Base-by-base conservation (phyloP, 2,797 vertebrate genomes). In the Diglossa cyanea region DNA sequence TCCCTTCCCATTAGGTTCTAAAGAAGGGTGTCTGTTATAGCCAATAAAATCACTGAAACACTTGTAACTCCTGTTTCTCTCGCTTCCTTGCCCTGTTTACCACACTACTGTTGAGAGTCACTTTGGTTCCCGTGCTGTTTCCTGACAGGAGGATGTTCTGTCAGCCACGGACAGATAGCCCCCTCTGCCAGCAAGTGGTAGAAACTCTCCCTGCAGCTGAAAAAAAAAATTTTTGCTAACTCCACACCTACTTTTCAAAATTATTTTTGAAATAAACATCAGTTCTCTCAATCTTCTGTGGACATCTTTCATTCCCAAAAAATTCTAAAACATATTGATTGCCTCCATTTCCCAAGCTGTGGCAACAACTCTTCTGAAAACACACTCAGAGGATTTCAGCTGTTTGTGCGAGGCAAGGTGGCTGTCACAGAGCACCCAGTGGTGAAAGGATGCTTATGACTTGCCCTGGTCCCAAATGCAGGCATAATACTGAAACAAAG, bases 101-200 rank as follows among this genome's bases (percentile, higher is more conserved):
- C 48, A 66, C 39, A 31, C 15, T 31, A 0, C 20, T 15, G 10
- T n/a, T 37, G 39, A 23, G 30, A 83, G 18, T 2, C 26, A 30
- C 25, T 87, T 87, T 39, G 50, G 47, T 26, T 80, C 17, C 47
- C 58, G 7, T 66, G 39, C 17, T 72, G 48, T 85, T 71, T 91
- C 71, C 78, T 30, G n/a, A 19, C 72, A 51, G 31, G 48, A 89
- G 26, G 51, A 40, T 75, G 55, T 66, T 91, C 58, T 90, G 42
- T 33, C 90, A 96, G 74, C 60, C 74, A 81, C 2, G 78, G 92
- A 84, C 51, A 80, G 75, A 96, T 1, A 96, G 94, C 95, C 96
- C 95, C 95, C 95, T 93, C 96, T 97, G 63, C 51, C 96, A 97
- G 96, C 75, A 93, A 95, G 37, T 62, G 44, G 23, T 26, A 96